Conservation (phyloP, 1,140 invertebrate species). For the Wasmannia auropunctata region DNA sequence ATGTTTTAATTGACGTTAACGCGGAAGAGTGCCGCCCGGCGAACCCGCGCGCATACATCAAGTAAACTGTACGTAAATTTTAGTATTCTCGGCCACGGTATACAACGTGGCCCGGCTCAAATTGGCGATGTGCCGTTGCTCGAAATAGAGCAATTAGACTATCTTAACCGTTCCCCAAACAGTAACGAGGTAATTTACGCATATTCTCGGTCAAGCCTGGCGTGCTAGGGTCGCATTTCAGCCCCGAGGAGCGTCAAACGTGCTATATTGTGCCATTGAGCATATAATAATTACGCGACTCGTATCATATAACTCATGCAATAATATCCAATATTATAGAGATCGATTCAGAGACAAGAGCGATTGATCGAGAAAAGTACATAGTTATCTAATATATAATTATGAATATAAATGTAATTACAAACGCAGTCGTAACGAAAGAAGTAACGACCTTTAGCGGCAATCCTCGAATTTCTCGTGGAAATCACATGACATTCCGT, state of each 20-base stretch:
- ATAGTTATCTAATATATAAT: neutral
- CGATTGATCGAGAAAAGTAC: neutral
- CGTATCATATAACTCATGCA: neutral
- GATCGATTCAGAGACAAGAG: neutral
- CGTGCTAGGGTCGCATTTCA: neutral
- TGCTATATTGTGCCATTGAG: neutral
- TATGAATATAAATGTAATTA: neutral
- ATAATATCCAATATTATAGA: neutral
- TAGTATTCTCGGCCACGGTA: slow-evolving; percentile 22
- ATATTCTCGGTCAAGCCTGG: slow-evolving; percentile 39
- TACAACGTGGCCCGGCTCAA: slow-evolving; percentile 14
- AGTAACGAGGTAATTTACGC: slow-evolving; percentile 55
- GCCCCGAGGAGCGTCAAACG: neutral
- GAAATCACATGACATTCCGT: neutral
- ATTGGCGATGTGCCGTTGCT: slow-evolving; percentile 24
- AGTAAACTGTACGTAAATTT: slow-evolving; percentile 39
- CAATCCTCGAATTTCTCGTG: neutral
- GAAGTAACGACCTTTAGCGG: neutral
- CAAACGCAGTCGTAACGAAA: neutral
- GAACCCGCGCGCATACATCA: slow-evolving; percentile 26
- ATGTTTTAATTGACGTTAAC: slow-evolving; percentile 47
- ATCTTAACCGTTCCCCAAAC: slow-evolving; percentile 46
- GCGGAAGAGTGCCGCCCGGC: slow-evolving; percentile 25
- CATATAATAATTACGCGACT: neutral
- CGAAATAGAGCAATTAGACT: slow-evolving; percentile 54